These are phyloP conservation scores for Teinopalpus imperialis DNA, from an alignment of 2,888 invertebrate species.

Conservation along the genomic window DNA sequence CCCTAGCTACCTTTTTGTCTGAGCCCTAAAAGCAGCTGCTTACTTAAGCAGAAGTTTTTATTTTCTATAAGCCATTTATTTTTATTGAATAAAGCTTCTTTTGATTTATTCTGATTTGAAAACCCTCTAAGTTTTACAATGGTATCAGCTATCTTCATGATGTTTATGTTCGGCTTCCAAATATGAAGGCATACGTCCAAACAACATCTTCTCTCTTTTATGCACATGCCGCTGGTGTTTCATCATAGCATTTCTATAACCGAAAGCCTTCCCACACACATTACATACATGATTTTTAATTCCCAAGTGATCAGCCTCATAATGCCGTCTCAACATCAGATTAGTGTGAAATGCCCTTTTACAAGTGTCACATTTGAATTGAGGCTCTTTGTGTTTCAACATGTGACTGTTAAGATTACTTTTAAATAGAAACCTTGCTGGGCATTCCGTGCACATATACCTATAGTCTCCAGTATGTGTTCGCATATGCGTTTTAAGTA, in stretches of 20 bases:
- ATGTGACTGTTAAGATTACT: constrained; percentile 50
- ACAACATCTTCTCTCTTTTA: constrained; percentile 46
- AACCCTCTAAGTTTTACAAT: too few relatives aligned
- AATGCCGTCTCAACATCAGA: constrained; percentile 42
- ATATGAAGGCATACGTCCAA: constrained; percentile 38
- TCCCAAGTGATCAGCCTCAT: constrained; percentile 51
- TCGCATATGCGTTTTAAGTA: constrained; percentile 45
- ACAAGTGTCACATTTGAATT: constrained; percentile 49
- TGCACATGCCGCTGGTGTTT: constrained; percentile 53
- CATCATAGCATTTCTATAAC: constrained; percentile 52
- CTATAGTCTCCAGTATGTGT: constrained; percentile 46
- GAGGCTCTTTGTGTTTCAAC: constrained; percentile 46
- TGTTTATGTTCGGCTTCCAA: constrained; percentile 32
- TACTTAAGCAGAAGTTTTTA: too few relatives aligned
- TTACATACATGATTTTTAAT: constrained; percentile 52
- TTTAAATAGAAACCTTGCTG: constrained; percentile 46
- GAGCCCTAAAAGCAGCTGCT: too few relatives aligned
- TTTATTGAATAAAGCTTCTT: too few relatives aligned
- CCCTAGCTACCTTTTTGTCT: too few relatives aligned
- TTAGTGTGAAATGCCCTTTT: constrained; percentile 49
- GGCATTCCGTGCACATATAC: constrained; percentile 51
- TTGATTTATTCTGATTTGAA: too few relatives aligned
- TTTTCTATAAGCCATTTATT: too few relatives aligned
- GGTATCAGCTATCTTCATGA: constrained; percentile 19
- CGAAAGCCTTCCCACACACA: constrained; percentile 52